These are phyloP conservation scores for Idaea biselata DNA, from an alignment of 2,888 invertebrate species.

Conservation along the genomic window DNA sequence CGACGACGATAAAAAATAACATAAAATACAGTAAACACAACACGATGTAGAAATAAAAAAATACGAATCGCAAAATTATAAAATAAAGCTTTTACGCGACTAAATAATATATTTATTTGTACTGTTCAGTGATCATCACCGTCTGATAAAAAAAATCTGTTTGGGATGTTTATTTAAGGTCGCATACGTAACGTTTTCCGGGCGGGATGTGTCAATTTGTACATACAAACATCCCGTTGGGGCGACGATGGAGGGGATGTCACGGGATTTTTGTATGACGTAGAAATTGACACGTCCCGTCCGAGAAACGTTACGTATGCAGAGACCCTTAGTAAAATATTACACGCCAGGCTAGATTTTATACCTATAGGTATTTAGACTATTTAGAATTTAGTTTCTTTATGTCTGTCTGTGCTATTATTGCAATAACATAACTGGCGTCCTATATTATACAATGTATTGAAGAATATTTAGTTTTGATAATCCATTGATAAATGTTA, in stretches of 20 bases:
- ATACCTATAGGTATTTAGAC: too few species aligned
- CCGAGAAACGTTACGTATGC: too few species aligned
- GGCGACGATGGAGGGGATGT: too few species aligned
- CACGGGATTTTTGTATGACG: too few species aligned
- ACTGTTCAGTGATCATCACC: constrained; percentile 66
- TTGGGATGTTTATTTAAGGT: constrained; percentile 18
- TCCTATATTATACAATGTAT: background rate
- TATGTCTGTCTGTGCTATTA: constrained; percentile 3
- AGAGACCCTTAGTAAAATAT: background rate
- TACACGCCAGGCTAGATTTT: background rate
- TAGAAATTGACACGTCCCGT: too few species aligned
- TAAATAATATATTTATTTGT: constrained; percentile 76
- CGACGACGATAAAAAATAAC: constrained; percentile 14
- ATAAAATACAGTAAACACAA: constrained; percentile 43
- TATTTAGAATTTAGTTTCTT: background rate
- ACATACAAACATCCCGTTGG: too few species aligned
- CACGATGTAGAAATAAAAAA: constrained; percentile 39
- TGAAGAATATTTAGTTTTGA: background rate
- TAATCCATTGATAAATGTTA: background rate
- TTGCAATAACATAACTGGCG: background rate
- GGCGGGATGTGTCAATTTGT: too few species aligned
- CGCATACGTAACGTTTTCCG: too few species aligned
- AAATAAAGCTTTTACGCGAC: constrained; percentile 57
- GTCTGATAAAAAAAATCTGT: constrained; percentile 44
- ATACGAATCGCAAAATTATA: constrained; percentile 48